Evolutionary conservation across 2,797 vertebrate species (phyloP).

Genomic region (Neoniphon sammara): DNA sequence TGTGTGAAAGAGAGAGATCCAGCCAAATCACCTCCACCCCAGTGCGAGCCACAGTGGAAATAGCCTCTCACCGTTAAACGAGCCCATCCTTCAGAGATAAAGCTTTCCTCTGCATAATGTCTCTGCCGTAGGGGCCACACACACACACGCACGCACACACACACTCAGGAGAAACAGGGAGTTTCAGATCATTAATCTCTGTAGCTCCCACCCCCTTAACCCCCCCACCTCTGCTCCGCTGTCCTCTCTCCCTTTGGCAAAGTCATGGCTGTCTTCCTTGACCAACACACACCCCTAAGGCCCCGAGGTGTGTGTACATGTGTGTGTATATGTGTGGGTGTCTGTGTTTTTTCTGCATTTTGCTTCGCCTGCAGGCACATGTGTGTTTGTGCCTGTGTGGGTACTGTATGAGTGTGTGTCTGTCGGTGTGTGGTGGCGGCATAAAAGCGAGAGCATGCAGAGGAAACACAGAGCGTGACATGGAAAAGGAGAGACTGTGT

Average conservation of each 20-base stretch:
- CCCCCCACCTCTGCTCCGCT: conserved; percentile 50
- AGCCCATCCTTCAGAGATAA: conserved; percentile 67
- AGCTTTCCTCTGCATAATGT: conserved; percentile 69
- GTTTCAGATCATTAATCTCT: conserved; percentile 80
- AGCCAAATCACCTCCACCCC: conserved; percentile 58
- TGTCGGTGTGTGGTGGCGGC: not conserved
- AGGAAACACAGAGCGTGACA: conserved; percentile 28
- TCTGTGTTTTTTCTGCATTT: conserved; percentile 5
- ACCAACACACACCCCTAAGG: conserved; percentile 54
- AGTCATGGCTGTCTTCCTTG: conserved; percentile 76
- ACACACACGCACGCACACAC: conserved; percentile 25
- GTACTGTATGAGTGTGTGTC: conserved; percentile 19
- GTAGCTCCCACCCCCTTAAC: conserved; percentile 53
- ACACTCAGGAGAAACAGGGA: conserved; percentile 50
- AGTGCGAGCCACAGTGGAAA: conserved; percentile 64
- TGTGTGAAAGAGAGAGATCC: conserved; percentile 23
- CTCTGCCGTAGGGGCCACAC: conserved; percentile 40
- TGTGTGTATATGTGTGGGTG: conserved; percentile 1
- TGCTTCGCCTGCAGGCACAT: conserved; percentile 15
- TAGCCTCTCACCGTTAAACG: conserved; percentile 69
- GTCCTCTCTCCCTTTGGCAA: conserved; percentile 76
- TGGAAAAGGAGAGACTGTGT: conserved; percentile 28
- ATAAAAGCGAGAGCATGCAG: not conserved
- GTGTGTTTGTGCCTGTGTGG: conserved; percentile 37
- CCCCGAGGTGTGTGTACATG: conserved; percentile 28